Base-by-base conservation (phyloP, 2,888 invertebrate species). In the Aplocera efformata region DNA sequence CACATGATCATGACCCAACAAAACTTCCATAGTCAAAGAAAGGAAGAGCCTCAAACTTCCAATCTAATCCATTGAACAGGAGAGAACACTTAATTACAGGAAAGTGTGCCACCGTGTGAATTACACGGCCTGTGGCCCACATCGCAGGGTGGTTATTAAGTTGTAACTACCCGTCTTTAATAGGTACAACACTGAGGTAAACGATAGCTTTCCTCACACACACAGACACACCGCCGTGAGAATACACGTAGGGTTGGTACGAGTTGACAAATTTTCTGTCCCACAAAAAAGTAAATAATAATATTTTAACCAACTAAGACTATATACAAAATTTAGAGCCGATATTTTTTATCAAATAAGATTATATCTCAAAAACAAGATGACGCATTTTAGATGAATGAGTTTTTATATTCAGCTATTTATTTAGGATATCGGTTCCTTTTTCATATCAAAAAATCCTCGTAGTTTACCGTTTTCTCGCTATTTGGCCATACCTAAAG, bases 161-260 rank as follows among this genome's bases (percentile, higher is more conserved):
- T 42, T 56, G 44, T 49, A 50, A 48, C 50, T 41, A 48, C 45
- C 48, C 31, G 38, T 42, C 45, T 54, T 55, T 54, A 56, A 17
- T 17, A 17, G 13, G 20, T 34, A 30, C 45, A 28, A 39, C 31
- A 31, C 41, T 46, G 13, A 17, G 13, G 2, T 35, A 37, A 33
- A 30, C 42, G 48, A 30, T 50, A 54, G 55, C 60, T 60, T 56
- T 58, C 56, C 54, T 57, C 36, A 54, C 54, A 7, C 58, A 58
- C 55, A 55, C 58, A 25, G 6, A 7, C 32, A 25, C 7, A 10
- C 8, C 8, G 27, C 21, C 27, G 9, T 9, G 32, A 26, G 27
- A 23, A 8, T 21, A 22, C 13, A n/a, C 8, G 3, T 39, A 44
- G 35, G 44, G 44, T 44, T 39, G 39, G 8, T 9, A 5, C 13